phyloP scores from a whole-genome alignment of 2,888 invertebrate species.

The Amblyjoppa fuscipennis region DNA sequence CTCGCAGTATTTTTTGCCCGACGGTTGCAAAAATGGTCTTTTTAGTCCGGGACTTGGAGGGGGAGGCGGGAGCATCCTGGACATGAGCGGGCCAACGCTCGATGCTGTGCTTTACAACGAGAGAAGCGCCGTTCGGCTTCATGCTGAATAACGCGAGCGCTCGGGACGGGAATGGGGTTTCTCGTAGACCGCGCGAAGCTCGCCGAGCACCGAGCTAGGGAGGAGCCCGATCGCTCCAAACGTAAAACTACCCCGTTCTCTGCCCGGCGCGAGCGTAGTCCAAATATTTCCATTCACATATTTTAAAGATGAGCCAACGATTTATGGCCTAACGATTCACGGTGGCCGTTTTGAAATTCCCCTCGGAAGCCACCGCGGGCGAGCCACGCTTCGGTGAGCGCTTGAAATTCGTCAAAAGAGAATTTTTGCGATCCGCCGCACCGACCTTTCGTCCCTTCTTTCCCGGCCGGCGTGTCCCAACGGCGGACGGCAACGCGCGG shows the following conservation, averaged over 20 bases:
- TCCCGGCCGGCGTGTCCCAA: not conserved
- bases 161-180: no score
- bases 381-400: slow-evolving; percentile 56
- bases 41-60: not conserved
- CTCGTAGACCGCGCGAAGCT: no score
- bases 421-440: slow-evolving; percentile 56
- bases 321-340: slow-evolving; percentile 77
- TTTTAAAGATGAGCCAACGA: slow-evolving; percentile 83
- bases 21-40: not conserved
- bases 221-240: slow-evolving; percentile 18
- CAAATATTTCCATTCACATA: slow-evolving; percentile 83
- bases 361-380: not conserved
- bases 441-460: not conserved
- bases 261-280: slow-evolving; percentile 67
- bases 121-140: slow-evolving; percentile 41
- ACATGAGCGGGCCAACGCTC: slow-evolving; percentile 63
- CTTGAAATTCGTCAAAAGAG: slow-evolving; percentile 64
- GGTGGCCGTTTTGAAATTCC: not conserved
- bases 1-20: not conserved
- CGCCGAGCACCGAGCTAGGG: no score
- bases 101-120: slow-evolving; percentile 81
- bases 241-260: slow-evolving; percentile 15
- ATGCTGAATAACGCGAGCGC: not conserved
- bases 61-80: no score
- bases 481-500: slow-evolving; percentile 6